These are phyloP conservation scores for Lagorchestes hirsutus DNA, from an alignment of 2,797 vertebrate genomes.

Conservation along the genomic window DNA sequence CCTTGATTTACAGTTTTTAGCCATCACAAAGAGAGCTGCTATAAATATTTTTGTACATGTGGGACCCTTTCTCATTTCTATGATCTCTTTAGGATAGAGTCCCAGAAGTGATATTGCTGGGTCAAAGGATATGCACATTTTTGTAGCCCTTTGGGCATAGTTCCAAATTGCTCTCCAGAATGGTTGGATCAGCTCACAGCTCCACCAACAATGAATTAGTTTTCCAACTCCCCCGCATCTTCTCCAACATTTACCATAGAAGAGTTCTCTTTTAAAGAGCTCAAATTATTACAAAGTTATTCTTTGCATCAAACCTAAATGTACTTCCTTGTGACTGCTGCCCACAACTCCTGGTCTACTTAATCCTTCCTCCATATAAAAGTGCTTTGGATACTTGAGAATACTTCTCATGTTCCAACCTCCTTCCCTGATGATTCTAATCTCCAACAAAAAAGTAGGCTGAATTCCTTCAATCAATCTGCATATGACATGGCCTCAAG, in stretches of 20 bases:
- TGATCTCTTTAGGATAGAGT: too few relatives aligned
- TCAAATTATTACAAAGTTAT: not conserved
- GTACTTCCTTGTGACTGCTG: not conserved
- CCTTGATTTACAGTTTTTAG: too few relatives aligned
- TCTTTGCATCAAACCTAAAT: not conserved
- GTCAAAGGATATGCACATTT: too few relatives aligned
- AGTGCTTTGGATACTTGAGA: not conserved
- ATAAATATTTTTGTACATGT: too few relatives aligned
- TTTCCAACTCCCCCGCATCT: too few relatives aligned
- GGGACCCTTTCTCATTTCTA: too few relatives aligned
- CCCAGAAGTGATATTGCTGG: too few relatives aligned
- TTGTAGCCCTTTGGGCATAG: too few relatives aligned
- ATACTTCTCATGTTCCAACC: not conserved
- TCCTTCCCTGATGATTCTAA: accelerated
- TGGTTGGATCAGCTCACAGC: too few relatives aligned
- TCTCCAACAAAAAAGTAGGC: not conserved
- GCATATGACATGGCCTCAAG: not conserved
- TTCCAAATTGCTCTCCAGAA: too few relatives aligned
- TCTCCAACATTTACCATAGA: not conserved
- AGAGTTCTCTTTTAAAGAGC: not conserved
- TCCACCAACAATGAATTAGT: too few relatives aligned
- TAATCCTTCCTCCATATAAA: not conserved
- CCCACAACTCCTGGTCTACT: not conserved
- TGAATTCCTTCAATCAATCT: not conserved
- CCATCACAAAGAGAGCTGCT: too few relatives aligned